phyloP scores from a whole-genome alignment of 1,140 invertebrate genomes.

The Pinna nobilis region DNA sequence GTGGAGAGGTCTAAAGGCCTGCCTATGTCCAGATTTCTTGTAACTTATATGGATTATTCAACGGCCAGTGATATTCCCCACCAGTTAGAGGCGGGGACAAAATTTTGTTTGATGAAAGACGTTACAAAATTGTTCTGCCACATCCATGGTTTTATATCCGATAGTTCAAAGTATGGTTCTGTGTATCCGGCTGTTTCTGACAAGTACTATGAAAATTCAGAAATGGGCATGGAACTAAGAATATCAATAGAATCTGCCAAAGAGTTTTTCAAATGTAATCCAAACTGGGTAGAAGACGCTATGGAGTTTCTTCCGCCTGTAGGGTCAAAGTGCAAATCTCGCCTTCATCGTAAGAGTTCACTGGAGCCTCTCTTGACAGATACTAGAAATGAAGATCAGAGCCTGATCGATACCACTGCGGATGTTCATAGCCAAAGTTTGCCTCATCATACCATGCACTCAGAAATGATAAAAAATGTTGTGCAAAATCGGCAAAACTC shows the following conservation, averaged over 20 bases:
- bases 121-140: slow-evolving; percentile 60
- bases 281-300: slow-evolving; percentile 68
- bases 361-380: slow-evolving; percentile 57
- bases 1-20: slow-evolving; percentile 64
- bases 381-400: slow-evolving; percentile 20
- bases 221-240: slow-evolving; percentile 59
- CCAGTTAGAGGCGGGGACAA: slow-evolving; percentile 62
- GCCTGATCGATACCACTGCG: slow-evolving; percentile 21
- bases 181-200: slow-evolving; percentile 42
- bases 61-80: slow-evolving; percentile 66
- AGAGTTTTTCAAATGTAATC: slow-evolving; percentile 63
- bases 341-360: slow-evolving; percentile 56
- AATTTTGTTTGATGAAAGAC: slow-evolving; percentile 68
- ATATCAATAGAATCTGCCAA: slow-evolving; percentile 65
- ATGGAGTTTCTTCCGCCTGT: slow-evolving; percentile 55
- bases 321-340: slow-evolving; percentile 47
- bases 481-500: slow-evolving; percentile 59
- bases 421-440: slow-evolving; percentile 45
- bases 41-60: slow-evolving; percentile 67
- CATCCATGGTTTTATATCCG: slow-evolving; percentile 56
- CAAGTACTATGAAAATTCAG: slow-evolving; percentile 56
- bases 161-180: slow-evolving; percentile 50
- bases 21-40: slow-evolving; percentile 61
- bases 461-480: slow-evolving; percentile 17
- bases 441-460: slow-evolving; percentile 20